Evolutionary conservation across 1,140 invertebrate species (phyloP), one percentile per base, ranked within the genome.

Genomic region (Lineus longissimus): DNA sequence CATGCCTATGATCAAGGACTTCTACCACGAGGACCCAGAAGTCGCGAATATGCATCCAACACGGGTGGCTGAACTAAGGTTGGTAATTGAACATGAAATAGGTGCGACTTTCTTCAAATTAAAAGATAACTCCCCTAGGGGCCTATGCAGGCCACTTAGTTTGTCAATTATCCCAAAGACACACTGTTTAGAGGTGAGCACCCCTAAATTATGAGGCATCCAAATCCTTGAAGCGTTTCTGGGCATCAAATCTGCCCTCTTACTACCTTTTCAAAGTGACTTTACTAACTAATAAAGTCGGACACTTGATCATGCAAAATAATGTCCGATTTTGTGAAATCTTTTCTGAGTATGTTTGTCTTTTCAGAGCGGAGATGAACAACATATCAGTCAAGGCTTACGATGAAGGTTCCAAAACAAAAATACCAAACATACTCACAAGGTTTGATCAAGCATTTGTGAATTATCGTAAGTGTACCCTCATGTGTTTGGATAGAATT

Each of bases 381-480:
- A 89, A 92, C 54, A 93, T 91, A 31, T 85, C 86, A 55, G 89
- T 91, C 17, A 64, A 40, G 0, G 73, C 80, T 54, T 61, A 81
- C 25, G 73, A 74, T 59, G 64, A 78, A 65, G 66, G 17, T 54
- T 31, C 64, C 22, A 31, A 59, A n/a, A 13, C 63, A 74, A 70
- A 31, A 58, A 88, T 95, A 69, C 92, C 91, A 0, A 95, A 96
- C 81, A 93, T 93, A 13, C 85, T 94, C 0, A 73, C 80, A 69
- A 90, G 86, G 23, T 96, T 96, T 83, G 87, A 91, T 68, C 89
- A 96, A 73, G 91, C 91, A 47, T 96, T 95, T 72, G 74, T 86
- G 61, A 71, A 88, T 65, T 94, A 90, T 83, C 91, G 79, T 81
- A 72, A 75, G 77, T 47, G 1, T 63, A 1, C n/a, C 15, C 33